These are phyloP conservation scores for Coptodon rendalli DNA, from an alignment of 2,113 vertebrate species.

Conservation along the genomic window DNA sequence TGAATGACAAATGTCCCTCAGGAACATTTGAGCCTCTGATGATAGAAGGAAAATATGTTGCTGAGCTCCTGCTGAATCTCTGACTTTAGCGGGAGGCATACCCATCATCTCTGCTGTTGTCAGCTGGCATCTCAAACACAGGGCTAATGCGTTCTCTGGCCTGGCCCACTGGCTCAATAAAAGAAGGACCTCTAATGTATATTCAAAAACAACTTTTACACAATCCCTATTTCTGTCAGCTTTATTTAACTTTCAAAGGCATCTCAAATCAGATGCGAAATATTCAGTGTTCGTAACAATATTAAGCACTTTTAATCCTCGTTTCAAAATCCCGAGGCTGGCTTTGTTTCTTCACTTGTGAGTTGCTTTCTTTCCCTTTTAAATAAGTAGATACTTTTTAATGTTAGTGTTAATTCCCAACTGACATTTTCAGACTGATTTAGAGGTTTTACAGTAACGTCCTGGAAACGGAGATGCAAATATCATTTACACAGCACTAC, in stretches of 20 bases:
- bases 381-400: slow-evolving; percentile 9
- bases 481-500: neutral
- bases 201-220: slow-evolving; percentile 1
- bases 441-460: neutral
- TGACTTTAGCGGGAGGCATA: slow-evolving; percentile 37
- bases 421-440: neutral
- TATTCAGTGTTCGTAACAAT: neutral
- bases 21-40: slow-evolving; percentile 59
- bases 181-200: neutral
- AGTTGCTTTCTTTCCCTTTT: neutral
- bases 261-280: neutral
- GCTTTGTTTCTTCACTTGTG: neutral
- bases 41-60: slow-evolving; percentile 62
- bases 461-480: neutral
- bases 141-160: neutral
- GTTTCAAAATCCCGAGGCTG: neutral
- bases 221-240: neutral
- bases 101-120: slow-evolving; percentile 20
- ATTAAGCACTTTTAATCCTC: neutral
- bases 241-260: neutral
- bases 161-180: neutral
- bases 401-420: neutral
- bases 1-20: slow-evolving; percentile 10
- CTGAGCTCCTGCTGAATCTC: slow-evolving; percentile 33
- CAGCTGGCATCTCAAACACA: slow-evolving; percentile 19